Percentiles rank a stretch among this genome's conserved stretches.
Conservation (phyloP, 53 echinoderm and acorn worm species). For the Stichopus horrens region DNA sequence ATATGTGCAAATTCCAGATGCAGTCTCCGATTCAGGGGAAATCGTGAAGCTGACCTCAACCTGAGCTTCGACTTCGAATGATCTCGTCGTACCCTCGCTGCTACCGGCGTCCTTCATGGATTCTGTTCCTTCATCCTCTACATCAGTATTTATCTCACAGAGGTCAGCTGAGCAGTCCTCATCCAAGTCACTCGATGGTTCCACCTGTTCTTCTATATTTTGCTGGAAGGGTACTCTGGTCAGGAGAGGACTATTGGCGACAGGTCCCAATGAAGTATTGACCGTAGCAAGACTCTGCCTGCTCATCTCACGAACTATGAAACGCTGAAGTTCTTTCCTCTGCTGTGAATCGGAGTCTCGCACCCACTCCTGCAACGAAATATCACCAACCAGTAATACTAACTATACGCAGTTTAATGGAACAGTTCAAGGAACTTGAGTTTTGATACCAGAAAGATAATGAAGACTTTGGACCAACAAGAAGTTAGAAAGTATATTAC, state of each 20-base stretch:
- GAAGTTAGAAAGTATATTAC: too few species aligned
- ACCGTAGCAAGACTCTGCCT: conserved; percentile 57
- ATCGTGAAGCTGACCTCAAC: neutral
- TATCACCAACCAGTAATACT: too few species aligned
- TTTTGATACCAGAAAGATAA: too few species aligned
- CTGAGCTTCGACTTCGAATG: conserved; percentile 33
- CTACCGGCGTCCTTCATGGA: conserved; percentile 8
- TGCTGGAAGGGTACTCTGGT: conserved; percentile 34
- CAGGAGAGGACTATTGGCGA: conserved; percentile 26
- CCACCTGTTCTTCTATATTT: neutral
- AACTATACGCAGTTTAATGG: too few species aligned
- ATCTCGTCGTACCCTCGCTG: neutral
- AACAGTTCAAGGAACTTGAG: too few species aligned
- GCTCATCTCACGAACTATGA: conserved; percentile 80
- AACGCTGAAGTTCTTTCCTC: conserved; percentile 68
- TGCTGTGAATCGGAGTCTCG: conserved; percentile 66
- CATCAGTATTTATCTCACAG: conserved; percentile 19
- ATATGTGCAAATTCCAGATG: neutral
- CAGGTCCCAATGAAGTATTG: neutral
- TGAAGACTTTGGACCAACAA: too few species aligned
- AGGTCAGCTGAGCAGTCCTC: conserved; percentile 21
- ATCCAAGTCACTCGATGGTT: conserved; percentile 13
- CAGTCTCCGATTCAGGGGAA: neutral
- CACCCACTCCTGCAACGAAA: conserved; percentile 77
- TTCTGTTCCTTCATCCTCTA: conserved; percentile 32